Evolutionary conservation across 2,888 invertebrate genomes (phyloP).

Genomic region (Elegia similella): DNA sequence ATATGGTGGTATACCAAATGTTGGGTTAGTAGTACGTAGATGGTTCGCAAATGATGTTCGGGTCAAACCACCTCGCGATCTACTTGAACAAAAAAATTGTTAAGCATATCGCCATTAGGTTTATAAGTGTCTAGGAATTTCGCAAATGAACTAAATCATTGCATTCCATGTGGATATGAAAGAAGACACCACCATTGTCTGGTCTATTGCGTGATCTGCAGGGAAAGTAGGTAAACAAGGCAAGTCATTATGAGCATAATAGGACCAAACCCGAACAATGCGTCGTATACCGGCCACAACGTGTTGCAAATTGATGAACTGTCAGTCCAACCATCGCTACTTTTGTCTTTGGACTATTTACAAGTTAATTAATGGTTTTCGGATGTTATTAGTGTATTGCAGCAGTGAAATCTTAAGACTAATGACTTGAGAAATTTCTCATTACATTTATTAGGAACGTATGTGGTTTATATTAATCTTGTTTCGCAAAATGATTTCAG

Average conservation of each 20-base stretch:
- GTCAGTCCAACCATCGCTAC: constrained; percentile 16
- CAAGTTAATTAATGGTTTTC: constrained; percentile 50
- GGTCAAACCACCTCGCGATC: too few species aligned
- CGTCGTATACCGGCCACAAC: constrained; percentile 12
- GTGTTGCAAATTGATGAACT: constrained; percentile 27
- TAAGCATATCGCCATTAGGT: too few species aligned
- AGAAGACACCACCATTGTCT: constrained; percentile 48
- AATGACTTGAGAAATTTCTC: constrained; percentile 23
- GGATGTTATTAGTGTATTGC: constrained; percentile 39
- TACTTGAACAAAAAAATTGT: too few species aligned
- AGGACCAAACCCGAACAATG: constrained; percentile 26
- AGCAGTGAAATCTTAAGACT: constrained; percentile 8
- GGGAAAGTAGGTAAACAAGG: constrained; percentile 55
- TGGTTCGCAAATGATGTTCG: too few species aligned
- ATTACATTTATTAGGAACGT: constrained; percentile 16
- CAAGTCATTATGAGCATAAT: constrained; percentile 45
- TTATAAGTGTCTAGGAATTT: too few species aligned
- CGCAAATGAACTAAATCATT: too few species aligned
- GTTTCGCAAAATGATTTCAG: background rate
- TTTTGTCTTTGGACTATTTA: constrained; percentile 42
- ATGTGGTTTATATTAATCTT: background rate
- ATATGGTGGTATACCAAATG: too few species aligned
- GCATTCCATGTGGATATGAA: constrained; percentile 19
- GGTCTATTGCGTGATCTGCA: constrained; percentile 44
- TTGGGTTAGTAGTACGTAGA: too few species aligned